phyloP scores from a whole-genome alignment of 2,797 vertebrate species.

The Sarcophilus harrisii region DNA sequence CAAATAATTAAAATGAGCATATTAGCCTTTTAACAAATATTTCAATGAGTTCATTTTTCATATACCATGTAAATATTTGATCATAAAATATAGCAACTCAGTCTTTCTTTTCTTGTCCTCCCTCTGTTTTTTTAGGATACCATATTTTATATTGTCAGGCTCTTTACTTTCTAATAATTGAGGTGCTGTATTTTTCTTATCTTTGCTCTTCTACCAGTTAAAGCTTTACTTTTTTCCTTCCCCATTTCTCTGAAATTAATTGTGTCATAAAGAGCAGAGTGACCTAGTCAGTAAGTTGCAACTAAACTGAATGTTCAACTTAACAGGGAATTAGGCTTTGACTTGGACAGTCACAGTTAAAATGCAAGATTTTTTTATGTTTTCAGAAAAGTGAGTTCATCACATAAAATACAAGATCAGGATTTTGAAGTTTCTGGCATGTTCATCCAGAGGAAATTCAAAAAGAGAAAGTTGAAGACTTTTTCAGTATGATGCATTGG shows the following conservation, averaged over 20 bases:
- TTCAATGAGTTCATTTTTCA: background rate
- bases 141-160: background rate
- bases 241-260: background rate
- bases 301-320: background rate
- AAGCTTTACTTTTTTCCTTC: background rate
- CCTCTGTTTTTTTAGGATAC: background rate
- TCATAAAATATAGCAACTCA: background rate
- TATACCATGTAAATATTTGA: background rate
- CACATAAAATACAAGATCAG: background rate
- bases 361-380: background rate
- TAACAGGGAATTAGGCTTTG: background rate
- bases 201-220: background rate
- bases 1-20: background rate
- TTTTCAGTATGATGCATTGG: too few relatives aligned
- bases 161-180: background rate
- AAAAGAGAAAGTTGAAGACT: background rate
- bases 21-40: background rate
- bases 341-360: fast-evolving
- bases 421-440: background rate
- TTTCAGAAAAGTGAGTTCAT: background rate
- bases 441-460: background rate
- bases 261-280: conserved; percentile 7
- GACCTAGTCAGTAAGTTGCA: background rate
- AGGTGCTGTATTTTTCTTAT: background rate
- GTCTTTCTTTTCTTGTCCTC: fast-evolving